Conservation (phyloP, 1,140 invertebrate species). For the Zaprionus taronus region DNA sequence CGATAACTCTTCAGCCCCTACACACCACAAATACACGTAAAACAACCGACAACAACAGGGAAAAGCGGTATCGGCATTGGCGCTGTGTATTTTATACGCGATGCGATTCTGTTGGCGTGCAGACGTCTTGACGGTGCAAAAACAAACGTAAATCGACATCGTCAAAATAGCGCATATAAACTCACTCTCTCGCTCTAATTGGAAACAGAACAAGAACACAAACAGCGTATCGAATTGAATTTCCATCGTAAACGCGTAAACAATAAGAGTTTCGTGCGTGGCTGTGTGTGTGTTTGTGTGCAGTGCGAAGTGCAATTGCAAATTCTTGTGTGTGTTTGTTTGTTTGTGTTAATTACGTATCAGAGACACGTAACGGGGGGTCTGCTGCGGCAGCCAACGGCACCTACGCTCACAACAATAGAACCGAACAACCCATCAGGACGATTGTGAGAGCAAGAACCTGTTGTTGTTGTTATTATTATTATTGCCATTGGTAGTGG, state of each 20-base stretch:
- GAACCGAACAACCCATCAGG: conserved; percentile 8
- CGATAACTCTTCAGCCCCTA: conserved; percentile 40
- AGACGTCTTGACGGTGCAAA: conserved; percentile 47
- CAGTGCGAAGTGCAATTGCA: conserved; percentile 41
- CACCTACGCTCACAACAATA: conserved; percentile 16
- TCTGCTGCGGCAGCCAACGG: conserved; percentile 12
- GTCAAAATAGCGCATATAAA: conserved; percentile 41
- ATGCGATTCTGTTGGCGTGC: conserved; percentile 54
- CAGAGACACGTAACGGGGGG: conserved; percentile 24
- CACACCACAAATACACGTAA: conserved; percentile 11
- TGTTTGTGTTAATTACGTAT: conserved; percentile 45
- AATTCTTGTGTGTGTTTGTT: conserved; percentile 18
- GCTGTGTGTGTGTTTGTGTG: background rate
- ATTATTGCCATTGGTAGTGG: conserved; percentile 40
- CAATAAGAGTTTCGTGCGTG: conserved; percentile 11
- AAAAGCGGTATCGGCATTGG: conserved; percentile 47
- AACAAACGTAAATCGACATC: conserved; percentile 26
- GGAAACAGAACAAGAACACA: conserved; percentile 26
- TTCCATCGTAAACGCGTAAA: conserved; percentile 27
- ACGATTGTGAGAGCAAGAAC: conserved; percentile 48
- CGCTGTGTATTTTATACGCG: conserved; percentile 45
- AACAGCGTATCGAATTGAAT: conserved; percentile 39
- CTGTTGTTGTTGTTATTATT: conserved; percentile 62
- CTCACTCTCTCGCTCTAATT: conserved; percentile 21
- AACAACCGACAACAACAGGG: conserved; percentile 13